Base-by-base conservation (phyloP, 2,888 invertebrate genomes). In the Timandra comae region DNA sequence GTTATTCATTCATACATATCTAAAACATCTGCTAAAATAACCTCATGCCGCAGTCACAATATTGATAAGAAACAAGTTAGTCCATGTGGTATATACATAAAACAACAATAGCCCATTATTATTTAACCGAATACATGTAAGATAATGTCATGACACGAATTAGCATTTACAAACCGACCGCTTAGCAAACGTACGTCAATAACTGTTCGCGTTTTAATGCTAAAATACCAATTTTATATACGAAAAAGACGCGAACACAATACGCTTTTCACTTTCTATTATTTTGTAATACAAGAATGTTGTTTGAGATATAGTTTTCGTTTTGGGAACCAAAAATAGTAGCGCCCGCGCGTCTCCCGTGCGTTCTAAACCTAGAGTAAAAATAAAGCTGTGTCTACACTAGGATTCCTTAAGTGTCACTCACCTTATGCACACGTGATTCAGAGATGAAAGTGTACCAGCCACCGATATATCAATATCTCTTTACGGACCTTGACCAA, bases 301-400 rank as follows among this genome's bases (percentile, higher is more conserved):
- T 63, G 65, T 63, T 69, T 67, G 65, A 68, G 64, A 63, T 70
- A 74, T 64, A 63, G n/a, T n/a, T n/a, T 72, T 73, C 69, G 66
- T 58, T 62, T 56, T 58, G 49, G 70, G 69, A 45, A 64, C 82
- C 74, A 71, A 82, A 82, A 82, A 84, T 82, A 84, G 84, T 62
- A 64, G 50, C 65, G 63, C n/a, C n/a, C 27, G 42, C 52, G 73
- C 69, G 73, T 75, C 70, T 76, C 71, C 58, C 73, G 64, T 57
- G 68, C 68, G 64, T 61, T 56, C 57, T 27, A 35, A 24, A 33
- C 41, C 50, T 52, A 52, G 62, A 62, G 62, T 76, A 79, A 73
- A 80, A 81, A 79, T 80, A 84, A 70, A 72, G 57, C 63, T 53
- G 51, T 35, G 56, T 38, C 63, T 69, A 75, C 67, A 62, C 69